phyloP scores from a whole-genome alignment of 1,140 invertebrate species.

The Temnothorax curvispinosus region DNA sequence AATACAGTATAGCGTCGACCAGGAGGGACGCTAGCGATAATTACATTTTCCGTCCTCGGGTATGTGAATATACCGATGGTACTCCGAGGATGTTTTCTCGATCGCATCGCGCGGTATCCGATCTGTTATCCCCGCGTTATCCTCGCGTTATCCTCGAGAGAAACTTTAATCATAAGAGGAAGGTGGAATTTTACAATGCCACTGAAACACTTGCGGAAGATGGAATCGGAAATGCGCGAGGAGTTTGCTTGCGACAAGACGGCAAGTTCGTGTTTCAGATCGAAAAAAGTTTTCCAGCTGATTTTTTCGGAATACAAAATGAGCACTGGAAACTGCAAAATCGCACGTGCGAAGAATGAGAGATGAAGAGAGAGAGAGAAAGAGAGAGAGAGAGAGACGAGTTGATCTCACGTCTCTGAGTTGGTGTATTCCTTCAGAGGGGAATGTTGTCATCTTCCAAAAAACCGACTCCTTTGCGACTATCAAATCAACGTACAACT shows the following conservation, averaged over 20 bases:
- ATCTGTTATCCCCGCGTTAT: not conserved
- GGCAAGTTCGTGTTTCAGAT: not conserved
- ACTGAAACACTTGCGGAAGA: slow-evolving; percentile 11
- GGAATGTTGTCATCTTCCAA: not conserved
- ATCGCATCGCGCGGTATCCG: slow-evolving; percentile 22
- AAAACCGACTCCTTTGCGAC: not conserved
- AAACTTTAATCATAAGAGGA: slow-evolving; percentile 24
- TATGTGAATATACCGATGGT: not conserved
- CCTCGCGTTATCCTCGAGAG: not conserved
- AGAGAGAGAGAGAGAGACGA: no score
- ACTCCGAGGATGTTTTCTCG: slow-evolving; percentile 23
- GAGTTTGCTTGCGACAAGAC: not conserved
- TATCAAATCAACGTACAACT: slow-evolving; percentile 21
- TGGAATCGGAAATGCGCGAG: slow-evolving; percentile 23
- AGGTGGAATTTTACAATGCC: not conserved
- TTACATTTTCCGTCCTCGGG: slow-evolving; percentile 7
- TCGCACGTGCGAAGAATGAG: slow-evolving; percentile 18
- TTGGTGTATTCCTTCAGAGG: not conserved
- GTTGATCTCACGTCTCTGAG: not conserved
- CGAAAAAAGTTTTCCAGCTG: slow-evolving; percentile 20
- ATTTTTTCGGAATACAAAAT: slow-evolving; percentile 30
- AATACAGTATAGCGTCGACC: slow-evolving; percentile 12
- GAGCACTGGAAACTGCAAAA: not conserved
- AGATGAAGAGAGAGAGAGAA: not conserved
- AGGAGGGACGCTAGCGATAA: slow-evolving; percentile 61